Evolutionary conservation across 2,113 vertebrate genomes (phyloP), one percentile per base, ranked within the genome.

Genomic region (Rhodinocichla rosea): DNA sequence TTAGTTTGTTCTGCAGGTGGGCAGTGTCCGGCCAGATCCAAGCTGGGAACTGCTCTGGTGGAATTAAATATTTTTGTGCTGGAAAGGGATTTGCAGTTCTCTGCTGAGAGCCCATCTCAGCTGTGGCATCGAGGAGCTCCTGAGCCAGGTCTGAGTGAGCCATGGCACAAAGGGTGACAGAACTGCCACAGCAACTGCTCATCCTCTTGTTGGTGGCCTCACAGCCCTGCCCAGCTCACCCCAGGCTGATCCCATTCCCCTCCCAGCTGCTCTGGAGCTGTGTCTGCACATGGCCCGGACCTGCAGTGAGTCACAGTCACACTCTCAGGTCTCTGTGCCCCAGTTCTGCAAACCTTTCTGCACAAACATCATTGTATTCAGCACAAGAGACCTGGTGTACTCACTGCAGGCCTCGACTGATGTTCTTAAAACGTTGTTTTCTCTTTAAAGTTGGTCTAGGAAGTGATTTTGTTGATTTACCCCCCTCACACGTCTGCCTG

Each of bases 121-220:
- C 49, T 8, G 60, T 22, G 9, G 7, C 4, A 1, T 0, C 8
- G 30, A 24, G 77, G 11, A 39, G 70, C 28, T 88, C 47, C 82
- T 90, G 26, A 11, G 74, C 33, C 39, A 20, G 83, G 11, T 8
- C 63, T 63, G 22, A 0, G 70, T 2, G 8, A n/a, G 92, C 62
- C 13, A 2, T 0, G 0, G 52, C 52, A 45, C 23, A 0, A 6
- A 35, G 47, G 47, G 19, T 16, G 62, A 67, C 19, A 11, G 10
- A 42, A 9, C 26, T 11, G 56, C 56, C 23, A 6, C 60, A 13
- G 37, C 60, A 59, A 4, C 20, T 45, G 35, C 81, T 65, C 4
- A 0, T 15, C 53, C 14, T 2, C 45, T 52, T 10, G 39, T 19
- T 21, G 18, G 1, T 39, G 50, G 45, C 30, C 67, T 6, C 35